Conservation (phyloP, 2,113 vertebrate genomes). For the Hydrolagus affinis region DNA sequence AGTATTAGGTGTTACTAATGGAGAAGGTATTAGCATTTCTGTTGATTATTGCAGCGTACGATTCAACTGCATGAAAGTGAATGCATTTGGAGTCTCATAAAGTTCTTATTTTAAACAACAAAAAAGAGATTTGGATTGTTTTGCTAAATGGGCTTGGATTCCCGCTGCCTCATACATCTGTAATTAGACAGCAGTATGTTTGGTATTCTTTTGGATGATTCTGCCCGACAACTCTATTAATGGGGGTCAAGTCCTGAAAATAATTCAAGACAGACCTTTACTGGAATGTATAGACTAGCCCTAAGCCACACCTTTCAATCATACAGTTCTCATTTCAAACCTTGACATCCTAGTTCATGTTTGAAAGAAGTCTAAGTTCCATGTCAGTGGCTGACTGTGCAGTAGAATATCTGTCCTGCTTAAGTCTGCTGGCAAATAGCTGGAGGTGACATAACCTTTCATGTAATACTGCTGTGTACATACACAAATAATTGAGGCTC, state of each 20-base stretch:
- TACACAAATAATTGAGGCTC: constrained; percentile 99
- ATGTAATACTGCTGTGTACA: constrained; percentile 80
- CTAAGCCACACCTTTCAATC: constrained; percentile 63
- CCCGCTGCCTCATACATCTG: background rate
- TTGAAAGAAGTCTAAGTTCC: constrained; percentile 66
- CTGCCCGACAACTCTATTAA: constrained; percentile 22
- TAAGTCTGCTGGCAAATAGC: constrained; percentile 87
- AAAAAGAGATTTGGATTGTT: constrained; percentile 5
- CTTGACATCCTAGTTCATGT: constrained; percentile 61
- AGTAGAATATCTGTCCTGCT: constrained; percentile 72
- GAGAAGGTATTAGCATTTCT: background rate
- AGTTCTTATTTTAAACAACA: background rate
- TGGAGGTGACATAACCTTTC: constrained; percentile 96
- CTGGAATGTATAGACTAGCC: constrained; percentile 47
- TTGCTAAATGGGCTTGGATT: background rate
- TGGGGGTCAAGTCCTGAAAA: constrained; percentile 30
- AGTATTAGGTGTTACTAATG: background rate
- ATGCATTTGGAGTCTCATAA: background rate
- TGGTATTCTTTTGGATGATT: constrained; percentile 23
- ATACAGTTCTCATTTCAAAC: constrained; percentile 62
- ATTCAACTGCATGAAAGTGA: background rate
- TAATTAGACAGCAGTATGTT: background rate
- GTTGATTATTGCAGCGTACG: background rate
- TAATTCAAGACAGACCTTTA: constrained; percentile 34
- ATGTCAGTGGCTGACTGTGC: constrained; percentile 67